A percentile compares a stretch with the other conserved stretches of the same genome.
Evolutionary conservation across 2,113 vertebrate species (phyloP).

Genomic region (Lamprologus tigripictilis): DNA sequence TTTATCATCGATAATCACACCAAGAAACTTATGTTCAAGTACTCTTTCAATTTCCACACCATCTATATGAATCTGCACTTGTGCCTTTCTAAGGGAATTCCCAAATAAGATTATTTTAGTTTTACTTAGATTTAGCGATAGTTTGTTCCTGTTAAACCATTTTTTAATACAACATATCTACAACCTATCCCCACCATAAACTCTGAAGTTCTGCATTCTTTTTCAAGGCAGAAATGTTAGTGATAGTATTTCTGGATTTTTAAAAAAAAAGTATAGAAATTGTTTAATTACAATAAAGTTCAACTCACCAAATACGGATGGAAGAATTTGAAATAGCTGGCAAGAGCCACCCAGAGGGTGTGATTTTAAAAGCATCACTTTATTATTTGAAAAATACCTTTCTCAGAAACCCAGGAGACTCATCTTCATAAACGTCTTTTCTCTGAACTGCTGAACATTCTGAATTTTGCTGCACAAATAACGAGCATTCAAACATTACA

Average conservation of each 20-base stretch:
- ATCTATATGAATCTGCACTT: no score
- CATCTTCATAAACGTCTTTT: not conserved
- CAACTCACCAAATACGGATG: not conserved
- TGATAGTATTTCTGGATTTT: not conserved
- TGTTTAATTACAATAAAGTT: not conserved
- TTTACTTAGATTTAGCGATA: no score
- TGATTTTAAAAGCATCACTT: not conserved
- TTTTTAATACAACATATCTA: not conserved
- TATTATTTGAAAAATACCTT: not conserved
- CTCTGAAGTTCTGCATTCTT: not conserved
- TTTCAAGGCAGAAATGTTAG: not conserved
- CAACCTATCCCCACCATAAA: not conserved
- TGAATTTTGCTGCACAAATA: not conserved
- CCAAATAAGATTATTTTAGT: no score
- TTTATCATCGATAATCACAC: no score
- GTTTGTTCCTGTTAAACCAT: no score
- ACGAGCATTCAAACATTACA: not conserved
- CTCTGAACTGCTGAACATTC: not conserved
- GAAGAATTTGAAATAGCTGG: not conserved
- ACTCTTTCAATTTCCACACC: no score
- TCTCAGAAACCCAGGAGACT: not conserved
- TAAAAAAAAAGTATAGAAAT: rapidly evolving
- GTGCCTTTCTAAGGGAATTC: no score
- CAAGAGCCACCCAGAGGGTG: not conserved
- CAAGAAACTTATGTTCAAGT: no score